Base-by-base conservation (phyloP, 2,113 vertebrate genomes). In the Empidonax traillii region DNA sequence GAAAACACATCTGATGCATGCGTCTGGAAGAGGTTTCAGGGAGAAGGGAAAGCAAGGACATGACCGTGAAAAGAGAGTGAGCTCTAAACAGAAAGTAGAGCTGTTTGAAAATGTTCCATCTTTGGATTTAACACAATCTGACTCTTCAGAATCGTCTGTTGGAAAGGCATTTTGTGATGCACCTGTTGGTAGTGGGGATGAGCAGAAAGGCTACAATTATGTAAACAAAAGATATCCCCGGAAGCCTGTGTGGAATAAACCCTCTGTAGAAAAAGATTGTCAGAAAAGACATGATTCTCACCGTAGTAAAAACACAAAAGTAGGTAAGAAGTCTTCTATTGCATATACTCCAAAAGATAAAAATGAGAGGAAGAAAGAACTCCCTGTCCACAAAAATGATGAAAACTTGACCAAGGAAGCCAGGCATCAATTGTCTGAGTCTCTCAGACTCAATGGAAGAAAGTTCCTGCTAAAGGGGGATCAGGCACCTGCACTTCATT, bases 221-320 rank as follows among this genome's bases (percentile, higher is more conserved):
- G 85, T 84, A 77, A 98, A 93, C 97, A 98, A 95, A 97, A 97
- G 96, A 97, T 98, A 97, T 91, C 83, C 92, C 8, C 97, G 65
- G 93, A 98, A 98, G 62, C 98, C 95, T 41, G 87, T 92, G 84
- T 98, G 98, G 93, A 97, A 98, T 80, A 98, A 98, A 17, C 97
- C 98, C 15, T 97, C 98, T 4, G 96, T 15, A 95, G 98, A 97
- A 96, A 98, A 98, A 82, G 98, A 77, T 51, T 93, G 93, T 93
- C 94, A 93, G 94, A 98, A 93, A 87, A 98, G 71, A 92, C 98
- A 88, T n/a, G 97, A 98, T 71, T 69, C 97, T 69, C 98, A 98
- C 43, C 96, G 97, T 46, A 95, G 92, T 79, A 96, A 89, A 91
- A 92, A 91, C 33, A 9, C 90, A 78, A 97, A 97, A 91, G 72